These are phyloP conservation scores for Syrphus vitripennis DNA, from an alignment of 2,888 invertebrate species.

Conservation along the genomic window DNA sequence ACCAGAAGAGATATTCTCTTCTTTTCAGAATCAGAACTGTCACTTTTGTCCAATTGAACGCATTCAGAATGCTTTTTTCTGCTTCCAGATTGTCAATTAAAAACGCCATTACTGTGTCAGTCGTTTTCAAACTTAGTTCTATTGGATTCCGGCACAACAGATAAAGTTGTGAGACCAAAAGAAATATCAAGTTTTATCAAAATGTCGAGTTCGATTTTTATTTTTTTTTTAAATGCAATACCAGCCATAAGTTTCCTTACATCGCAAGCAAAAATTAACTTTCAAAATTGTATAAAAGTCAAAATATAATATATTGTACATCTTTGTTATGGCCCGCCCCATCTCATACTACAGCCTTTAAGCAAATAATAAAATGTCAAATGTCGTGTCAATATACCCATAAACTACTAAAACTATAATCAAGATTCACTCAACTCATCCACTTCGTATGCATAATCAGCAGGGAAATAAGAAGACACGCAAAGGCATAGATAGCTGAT, in stretches of 20 bases:
- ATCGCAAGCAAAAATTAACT: neutral
- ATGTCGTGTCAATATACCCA: conserved; percentile 38
- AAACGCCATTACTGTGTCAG: no score
- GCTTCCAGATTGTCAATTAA: no score
- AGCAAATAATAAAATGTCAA: conserved; percentile 23
- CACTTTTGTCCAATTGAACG: no score
- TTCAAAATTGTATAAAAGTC: neutral
- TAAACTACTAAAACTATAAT: conserved; percentile 12
- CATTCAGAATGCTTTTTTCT: no score
- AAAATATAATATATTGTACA: neutral
- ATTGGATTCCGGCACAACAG: no score
- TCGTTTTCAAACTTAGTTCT: no score
- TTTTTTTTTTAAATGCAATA: no score
- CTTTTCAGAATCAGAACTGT: no score
- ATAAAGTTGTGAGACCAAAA: no score
- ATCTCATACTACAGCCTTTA: conserved; percentile 25
- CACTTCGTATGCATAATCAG: neutral
- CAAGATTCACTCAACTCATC: conserved; percentile 9
- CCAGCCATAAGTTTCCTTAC: neutral
- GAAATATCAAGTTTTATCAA: no score
- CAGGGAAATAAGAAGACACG: conserved; percentile 13
- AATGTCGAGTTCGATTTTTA: no score
- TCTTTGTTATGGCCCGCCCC: neutral
- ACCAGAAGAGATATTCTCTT: no score
- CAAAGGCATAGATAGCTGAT: neutral